Conservation (phyloP, 2,797 vertebrate species). For the Sciurus vulgaris region DNA sequence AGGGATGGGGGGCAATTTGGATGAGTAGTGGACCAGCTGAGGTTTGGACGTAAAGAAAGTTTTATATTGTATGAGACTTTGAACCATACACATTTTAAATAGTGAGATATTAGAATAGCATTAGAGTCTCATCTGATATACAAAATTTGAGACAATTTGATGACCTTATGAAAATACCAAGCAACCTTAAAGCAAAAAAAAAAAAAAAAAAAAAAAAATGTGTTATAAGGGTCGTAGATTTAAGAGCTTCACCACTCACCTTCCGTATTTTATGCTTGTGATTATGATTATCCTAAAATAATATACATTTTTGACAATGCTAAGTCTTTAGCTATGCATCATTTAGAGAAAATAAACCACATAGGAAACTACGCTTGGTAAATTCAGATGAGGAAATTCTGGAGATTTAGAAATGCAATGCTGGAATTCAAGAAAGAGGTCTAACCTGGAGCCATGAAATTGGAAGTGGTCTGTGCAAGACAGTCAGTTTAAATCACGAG, state of each 20-base stretch:
- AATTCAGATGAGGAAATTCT: conserved; percentile 28
- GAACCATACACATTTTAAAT: neutral
- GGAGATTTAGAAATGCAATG: neutral
- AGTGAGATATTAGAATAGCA: neutral
- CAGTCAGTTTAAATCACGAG: neutral
- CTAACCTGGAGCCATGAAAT: neutral
- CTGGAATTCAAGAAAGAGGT: neutral
- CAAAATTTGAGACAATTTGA: neutral
- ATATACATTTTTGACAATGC: conserved; percentile 14
- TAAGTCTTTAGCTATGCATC: neutral
- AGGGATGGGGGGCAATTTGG: neutral
- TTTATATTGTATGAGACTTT: neutral
- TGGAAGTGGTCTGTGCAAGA: neutral
- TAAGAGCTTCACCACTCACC: neutral
- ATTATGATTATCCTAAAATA: conserved; percentile 16
- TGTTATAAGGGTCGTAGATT: neutral
- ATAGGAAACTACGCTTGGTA: neutral
- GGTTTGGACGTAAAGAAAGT: neutral
- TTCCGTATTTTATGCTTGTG: neutral
- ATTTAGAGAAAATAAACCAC: neutral
- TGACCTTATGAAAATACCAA: neutral
- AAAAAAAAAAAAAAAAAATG: no score
- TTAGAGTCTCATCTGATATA: neutral
- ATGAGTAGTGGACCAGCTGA: neutral
- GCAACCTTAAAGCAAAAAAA: neutral